Base-by-base conservation (phyloP, 2,888 invertebrate species). In the Apamea crenata region DNA sequence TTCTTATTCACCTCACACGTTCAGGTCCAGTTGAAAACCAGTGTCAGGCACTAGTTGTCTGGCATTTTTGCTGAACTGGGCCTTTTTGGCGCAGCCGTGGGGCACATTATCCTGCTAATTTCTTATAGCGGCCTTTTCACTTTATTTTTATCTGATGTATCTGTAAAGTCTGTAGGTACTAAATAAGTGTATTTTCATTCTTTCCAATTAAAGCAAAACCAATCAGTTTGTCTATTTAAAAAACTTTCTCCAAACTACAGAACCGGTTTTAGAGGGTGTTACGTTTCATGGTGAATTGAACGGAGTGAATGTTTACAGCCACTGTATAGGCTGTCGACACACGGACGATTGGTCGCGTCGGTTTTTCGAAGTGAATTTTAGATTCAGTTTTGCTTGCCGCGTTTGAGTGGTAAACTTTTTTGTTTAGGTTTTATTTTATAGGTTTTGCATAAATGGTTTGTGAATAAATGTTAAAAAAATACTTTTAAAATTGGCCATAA, bases 221-320 rank as follows among this genome's bases (percentile, higher is more conserved):
- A n/a, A n/a, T 47, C n/a, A 47, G 4, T 73, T 50, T 5, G 14
- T 36, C 2, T 21, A 16, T 36, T 29, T 6, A 73, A n/a, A 32
- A 53, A 56, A 14, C 2, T 6, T 74, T 47, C 4, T 44, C 16
- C 2, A 1, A 71, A 47, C 16, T 25, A 32, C 29, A 36, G 47
- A 56, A 8, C 36, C 14, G 5, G 44, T 71, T 29, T 53, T 78
- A 72, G 50, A 40, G 40, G 21, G 18, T 61, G 61, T 82, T 44
- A 12, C 8, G 69, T 77, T 73, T 65, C 56, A 82, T 53, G 69
- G 63, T 69, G 50, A n/a, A 59, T 72, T 82, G 65, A 21, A 50
- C 32, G 47, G 59, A 81, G 74, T 71, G 50, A 69, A 59, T 66
- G 47, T 75, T 70, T 70, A 75, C 63, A 75, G n/a, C 68, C 12